Base-by-base conservation (phyloP, 2,888 invertebrate genomes). In the Spisula subtruncata region DNA sequence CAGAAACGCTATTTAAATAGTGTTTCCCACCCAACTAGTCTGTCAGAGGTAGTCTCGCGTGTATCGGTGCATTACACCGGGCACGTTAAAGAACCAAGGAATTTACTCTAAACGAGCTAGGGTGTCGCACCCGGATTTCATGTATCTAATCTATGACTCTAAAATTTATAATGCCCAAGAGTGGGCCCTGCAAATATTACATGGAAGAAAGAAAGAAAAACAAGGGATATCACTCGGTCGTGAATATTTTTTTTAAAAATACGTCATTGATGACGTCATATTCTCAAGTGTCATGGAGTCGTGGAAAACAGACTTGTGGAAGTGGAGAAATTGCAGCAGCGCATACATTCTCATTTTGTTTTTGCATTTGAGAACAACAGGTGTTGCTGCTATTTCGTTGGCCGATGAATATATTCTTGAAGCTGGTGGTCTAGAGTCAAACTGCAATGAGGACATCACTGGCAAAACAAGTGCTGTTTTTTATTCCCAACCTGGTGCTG, bases 401-500 rank as follows among this genome's bases (percentile, higher is more conserved):
- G n/a, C n/a, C 2, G 60, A 32, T 66, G 83, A 83, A 66, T 83
- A 83, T 20, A 6, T 66, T 14, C 60, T 83, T 12, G 66, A 83
- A 46, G 66, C 41, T 6, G 83, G 83, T 10, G 66, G 54, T 1
- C 20, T 46, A 4, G 83, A 46, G n/a, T 75, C 75, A 14, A 0
- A 83, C 66, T 83, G 83, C n/a, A 46, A 32, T 20, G 16, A 41
- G 35, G 56, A 41, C n/a, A 83, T 83, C 46, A 66, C 66, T 25
- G n/a, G 56, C 25, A 66, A 14, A 41, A n/a, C 35, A 41, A 91
- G 89, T 66, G 85, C 81, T 29, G 60, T 79, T 48, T 41, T 91
- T 10, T 56, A 54, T 32, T 89, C 91, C 6, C 91, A 91, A 32
- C 85, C 83, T 41, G 91, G 89, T n/a, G 91, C 91, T 32, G 91